phyloP scores from a whole-genome alignment of 2,113 vertebrate genomes.

The Picathartes gymnocephalus region DNA sequence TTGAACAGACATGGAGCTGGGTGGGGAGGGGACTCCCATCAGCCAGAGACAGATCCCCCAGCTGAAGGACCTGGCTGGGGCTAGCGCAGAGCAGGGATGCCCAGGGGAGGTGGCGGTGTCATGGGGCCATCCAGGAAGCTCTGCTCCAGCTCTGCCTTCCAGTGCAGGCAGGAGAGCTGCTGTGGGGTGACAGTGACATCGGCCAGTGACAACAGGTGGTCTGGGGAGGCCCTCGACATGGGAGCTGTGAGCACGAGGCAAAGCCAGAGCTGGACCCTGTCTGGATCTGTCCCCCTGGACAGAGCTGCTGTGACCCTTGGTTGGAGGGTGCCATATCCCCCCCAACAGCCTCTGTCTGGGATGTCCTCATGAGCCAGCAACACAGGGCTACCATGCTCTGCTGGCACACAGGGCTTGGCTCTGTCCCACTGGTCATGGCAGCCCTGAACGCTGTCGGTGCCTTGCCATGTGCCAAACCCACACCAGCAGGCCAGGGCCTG shows the following conservation, averaged over 20 bases:
- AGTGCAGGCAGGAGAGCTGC: neutral
- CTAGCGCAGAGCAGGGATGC: neutral
- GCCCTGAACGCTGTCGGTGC: fast-evolving
- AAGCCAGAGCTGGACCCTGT: neutral
- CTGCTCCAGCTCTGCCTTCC: neutral
- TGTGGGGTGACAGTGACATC: neutral
- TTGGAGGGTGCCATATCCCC: neutral
- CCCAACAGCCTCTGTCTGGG: neutral
- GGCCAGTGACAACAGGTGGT: neutral
- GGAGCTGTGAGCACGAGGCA: neutral
- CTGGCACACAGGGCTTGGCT: neutral
- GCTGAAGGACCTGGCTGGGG: neutral
- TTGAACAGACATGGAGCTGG: neutral
- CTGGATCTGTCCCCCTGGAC: fast-evolving
- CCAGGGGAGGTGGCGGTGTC: neutral
- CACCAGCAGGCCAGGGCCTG: neutral
- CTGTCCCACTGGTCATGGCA: neutral
- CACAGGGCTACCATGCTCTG: neutral
- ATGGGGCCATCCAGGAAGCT: neutral
- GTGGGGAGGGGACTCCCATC: neutral
- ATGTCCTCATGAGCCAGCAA: neutral
- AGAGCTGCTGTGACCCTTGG: neutral
- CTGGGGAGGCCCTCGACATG: fast-evolving
- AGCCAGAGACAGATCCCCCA: neutral
- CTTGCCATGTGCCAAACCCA: neutral